Evolutionary conservation across 2,888 invertebrate genomes (phyloP).

Genomic region (Boloria euphrosyne): DNA sequence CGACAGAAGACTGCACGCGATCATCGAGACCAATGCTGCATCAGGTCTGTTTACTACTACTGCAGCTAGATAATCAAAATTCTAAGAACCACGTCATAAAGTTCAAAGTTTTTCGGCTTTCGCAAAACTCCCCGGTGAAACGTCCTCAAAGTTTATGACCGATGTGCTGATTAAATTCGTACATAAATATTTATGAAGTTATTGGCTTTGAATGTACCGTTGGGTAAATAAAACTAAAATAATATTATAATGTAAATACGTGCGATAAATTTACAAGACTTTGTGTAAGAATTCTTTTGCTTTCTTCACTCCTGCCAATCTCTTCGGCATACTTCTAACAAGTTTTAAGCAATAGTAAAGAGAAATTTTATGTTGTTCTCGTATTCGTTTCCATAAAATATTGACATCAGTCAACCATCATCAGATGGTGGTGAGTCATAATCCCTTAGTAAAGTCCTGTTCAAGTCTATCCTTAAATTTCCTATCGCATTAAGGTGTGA

Average conservation of each 20-base stretch:
- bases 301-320: too few species aligned
- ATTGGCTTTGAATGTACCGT: slow-evolving; percentile 17
- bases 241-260: slow-evolving; percentile 3
- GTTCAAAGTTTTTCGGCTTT: slow-evolving; percentile 53
- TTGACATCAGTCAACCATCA: too few species aligned
- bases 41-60: slow-evolving; percentile 53
- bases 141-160: slow-evolving; percentile 22
- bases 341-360: too few species aligned
- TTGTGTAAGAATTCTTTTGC: too few species aligned
- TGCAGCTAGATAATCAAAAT: slow-evolving; percentile 56
- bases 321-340: too few species aligned
- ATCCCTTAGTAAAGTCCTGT: too few species aligned
- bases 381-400: too few species aligned
- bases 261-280: too few species aligned
- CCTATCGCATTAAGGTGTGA: too few species aligned
- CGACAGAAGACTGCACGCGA: slow-evolving; percentile 73
- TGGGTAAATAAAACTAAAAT: neutral
- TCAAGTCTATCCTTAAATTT: too few species aligned
- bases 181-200: slow-evolving; percentile 20
- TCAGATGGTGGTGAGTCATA: too few species aligned
- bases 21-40: slow-evolving; percentile 60
- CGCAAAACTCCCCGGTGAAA: slow-evolving; percentile 30
- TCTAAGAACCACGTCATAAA: slow-evolving; percentile 53
- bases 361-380: too few species aligned
- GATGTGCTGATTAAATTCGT: slow-evolving; percentile 28